A percentile compares a stretch with the other conserved stretches of the same genome.
Conservation (phyloP, 2,888 invertebrate genomes). For the Ectemnius cavifrons region DNA sequence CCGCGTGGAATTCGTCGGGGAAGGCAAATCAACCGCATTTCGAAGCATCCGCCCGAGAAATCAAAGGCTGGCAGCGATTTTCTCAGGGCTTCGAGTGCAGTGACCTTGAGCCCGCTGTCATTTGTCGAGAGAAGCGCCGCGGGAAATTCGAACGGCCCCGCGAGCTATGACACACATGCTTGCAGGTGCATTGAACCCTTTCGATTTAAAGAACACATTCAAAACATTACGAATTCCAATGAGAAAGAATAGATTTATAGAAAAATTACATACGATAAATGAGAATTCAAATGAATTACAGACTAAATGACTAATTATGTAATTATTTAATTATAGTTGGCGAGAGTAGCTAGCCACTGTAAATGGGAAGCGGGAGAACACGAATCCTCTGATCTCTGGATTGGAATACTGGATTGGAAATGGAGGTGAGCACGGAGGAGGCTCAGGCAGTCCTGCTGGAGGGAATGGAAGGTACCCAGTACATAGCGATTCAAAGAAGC, state of each 20-base stretch:
- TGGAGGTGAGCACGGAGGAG: conserved; percentile 74
- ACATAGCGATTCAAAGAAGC: conserved; percentile 76
- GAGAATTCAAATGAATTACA: too few relatives aligned
- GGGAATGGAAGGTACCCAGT: conserved; percentile 76
- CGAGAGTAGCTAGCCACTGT: conserved; percentile 22
- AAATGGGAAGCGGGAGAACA: conserved; percentile 26
- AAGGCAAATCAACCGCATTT: conserved; percentile 45
- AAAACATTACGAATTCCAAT: too few relatives aligned
- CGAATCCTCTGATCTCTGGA: too few relatives aligned
- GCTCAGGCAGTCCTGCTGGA: conserved; percentile 74
- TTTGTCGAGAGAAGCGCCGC: conserved; percentile 53
- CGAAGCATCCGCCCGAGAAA: conserved; percentile 9
- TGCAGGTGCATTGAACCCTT: too few relatives aligned
- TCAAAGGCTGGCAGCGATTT: conserved; percentile 52
- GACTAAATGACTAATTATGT: too few relatives aligned
- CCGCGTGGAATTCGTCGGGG: conserved; percentile 34
- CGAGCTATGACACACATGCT: too few relatives aligned
- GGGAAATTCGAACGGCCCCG: conserved; percentile 65
- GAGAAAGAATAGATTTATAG: too few relatives aligned
- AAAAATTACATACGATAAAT: too few relatives aligned
- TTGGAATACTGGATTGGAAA: conserved; percentile 27
- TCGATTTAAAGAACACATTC: too few relatives aligned
- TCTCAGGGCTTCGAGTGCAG: conserved; percentile 66
- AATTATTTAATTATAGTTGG: neutral
- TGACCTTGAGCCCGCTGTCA: conserved; percentile 76